Evolutionary conservation across 2,113 vertebrate genomes (phyloP).

Genomic region (Sinocyclocheilus anophthalmus): DNA sequence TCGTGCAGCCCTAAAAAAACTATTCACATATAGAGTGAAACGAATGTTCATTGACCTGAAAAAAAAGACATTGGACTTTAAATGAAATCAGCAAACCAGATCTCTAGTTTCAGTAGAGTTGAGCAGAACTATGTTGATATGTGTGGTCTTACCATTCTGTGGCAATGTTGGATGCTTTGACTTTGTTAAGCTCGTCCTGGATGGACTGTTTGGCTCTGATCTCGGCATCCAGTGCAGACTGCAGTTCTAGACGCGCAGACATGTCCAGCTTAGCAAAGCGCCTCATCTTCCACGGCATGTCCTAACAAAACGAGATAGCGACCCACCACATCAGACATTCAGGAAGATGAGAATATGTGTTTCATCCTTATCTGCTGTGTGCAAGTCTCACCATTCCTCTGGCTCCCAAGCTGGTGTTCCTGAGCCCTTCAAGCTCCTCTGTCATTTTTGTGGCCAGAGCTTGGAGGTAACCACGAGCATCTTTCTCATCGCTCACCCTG

Average conservation of each 20-base stretch:
- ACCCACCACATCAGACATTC: constrained; percentile 2
- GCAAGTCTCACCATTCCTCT: constrained; percentile 84
- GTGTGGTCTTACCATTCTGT: constrained; percentile 88
- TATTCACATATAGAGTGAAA: background rate
- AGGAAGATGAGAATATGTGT: background rate
- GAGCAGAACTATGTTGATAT: background rate
- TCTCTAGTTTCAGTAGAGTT: background rate
- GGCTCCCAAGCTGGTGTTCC: constrained; percentile 92
- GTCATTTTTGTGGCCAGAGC: constrained; percentile 99
- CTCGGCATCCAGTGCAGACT: constrained; percentile 96
- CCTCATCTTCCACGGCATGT: constrained; percentile 99
- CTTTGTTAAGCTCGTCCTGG: constrained; percentile 95
- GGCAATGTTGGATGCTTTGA: constrained; percentile 90
- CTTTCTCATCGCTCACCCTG: constrained; percentile 99
- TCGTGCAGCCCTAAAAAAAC: background rate
- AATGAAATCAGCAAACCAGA: background rate
- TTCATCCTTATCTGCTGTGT: background rate
- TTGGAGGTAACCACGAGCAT: constrained; percentile 96
- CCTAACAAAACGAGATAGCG: constrained; percentile 69
- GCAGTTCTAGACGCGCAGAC: constrained; percentile 95
- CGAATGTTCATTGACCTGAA: background rate
- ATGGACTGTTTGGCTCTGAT: constrained; percentile 96
- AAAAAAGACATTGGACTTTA: background rate
- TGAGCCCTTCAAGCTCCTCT: constrained; percentile 92
- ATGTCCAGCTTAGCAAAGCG: constrained; percentile 98